phyloP scores from a whole-genome alignment of 2,888 invertebrate genomes.

The Brachylomia viminalis region DNA sequence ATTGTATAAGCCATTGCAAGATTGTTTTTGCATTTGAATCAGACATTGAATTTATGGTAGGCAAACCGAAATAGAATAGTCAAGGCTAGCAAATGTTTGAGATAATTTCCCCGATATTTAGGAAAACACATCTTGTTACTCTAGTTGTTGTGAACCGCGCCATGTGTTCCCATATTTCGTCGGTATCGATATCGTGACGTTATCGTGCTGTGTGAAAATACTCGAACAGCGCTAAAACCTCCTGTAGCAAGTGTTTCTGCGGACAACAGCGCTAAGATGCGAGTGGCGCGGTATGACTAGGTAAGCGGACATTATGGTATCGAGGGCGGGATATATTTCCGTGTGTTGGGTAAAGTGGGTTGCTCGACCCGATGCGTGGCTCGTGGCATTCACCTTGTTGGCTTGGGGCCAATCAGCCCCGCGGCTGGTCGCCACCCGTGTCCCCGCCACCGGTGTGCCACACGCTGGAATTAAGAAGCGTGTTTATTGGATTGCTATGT shows the following conservation, averaged over 20 bases:
- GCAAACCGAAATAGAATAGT: constrained; percentile 58
- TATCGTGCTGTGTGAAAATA: constrained; percentile 66
- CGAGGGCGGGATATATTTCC: constrained; percentile 77
- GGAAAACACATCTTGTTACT: constrained; percentile 55
- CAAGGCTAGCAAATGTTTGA: constrained; percentile 50
- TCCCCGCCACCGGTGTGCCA: constrained; percentile 63
- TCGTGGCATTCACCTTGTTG: constrained; percentile 91
- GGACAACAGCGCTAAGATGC: constrained; percentile 66
- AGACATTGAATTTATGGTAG: constrained; percentile 60
- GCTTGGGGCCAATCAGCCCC: constrained; percentile 80
- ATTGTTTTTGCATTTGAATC: constrained; percentile 55
- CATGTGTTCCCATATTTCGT: constrained; percentile 64
- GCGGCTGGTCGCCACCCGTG: constrained; percentile 70
- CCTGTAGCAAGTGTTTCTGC: constrained; percentile 65
- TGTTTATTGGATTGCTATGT: constrained; percentile 66
- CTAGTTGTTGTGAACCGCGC: constrained; percentile 59
- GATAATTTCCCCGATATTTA: constrained; percentile 61
- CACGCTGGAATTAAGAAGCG: constrained; percentile 65
- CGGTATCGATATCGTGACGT: constrained; percentile 65
- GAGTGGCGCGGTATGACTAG: constrained; percentile 68
- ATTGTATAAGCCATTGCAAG: constrained; percentile 51
- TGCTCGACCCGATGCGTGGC: constrained; percentile 83
- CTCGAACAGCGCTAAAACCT: constrained; percentile 63
- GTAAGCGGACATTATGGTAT: constrained; percentile 74
- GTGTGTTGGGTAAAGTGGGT: constrained; percentile 86